phyloP scores from a whole-genome alignment of 1,140 invertebrate species.

The Caerostris darwini region DNA sequence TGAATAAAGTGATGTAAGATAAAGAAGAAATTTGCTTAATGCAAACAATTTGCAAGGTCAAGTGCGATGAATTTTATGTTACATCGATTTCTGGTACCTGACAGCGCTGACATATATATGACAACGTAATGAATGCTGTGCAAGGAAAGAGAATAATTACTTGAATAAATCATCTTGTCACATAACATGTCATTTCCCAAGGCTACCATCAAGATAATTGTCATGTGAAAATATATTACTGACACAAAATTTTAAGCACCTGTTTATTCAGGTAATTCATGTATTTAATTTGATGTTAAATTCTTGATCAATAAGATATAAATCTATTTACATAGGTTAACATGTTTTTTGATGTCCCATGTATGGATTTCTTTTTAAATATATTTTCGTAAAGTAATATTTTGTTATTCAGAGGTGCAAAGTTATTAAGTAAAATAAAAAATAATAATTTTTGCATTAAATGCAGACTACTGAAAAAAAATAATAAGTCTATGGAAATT shows the following conservation, averaged over 20 bases:
- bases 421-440: too few species aligned
- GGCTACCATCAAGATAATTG: background rate
- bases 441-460: too few species aligned
- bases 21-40: background rate
- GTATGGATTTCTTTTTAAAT: too few species aligned
- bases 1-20: background rate
- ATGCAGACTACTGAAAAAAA: too few species aligned
- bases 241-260: background rate
- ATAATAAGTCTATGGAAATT: too few species aligned
- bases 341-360: too few species aligned
- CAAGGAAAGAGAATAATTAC: conserved; percentile 16
- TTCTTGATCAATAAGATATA: background rate
- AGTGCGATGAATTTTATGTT: background rate
- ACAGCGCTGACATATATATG: conserved; percentile 23
- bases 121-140: conserved; percentile 21
- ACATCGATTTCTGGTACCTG: conserved; percentile 6
- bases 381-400: too few species aligned
- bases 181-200: background rate
- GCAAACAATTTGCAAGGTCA: background rate
- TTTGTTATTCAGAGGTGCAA: too few species aligned
- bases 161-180: conserved; percentile 43
- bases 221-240: background rate
- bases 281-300: background rate
- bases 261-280: background rate
- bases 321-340: background rate